Evolutionary conservation across 2,888 invertebrate species (phyloP), one percentile per base, ranked within the genome.

Genomic region (Buathra laborator): DNA sequence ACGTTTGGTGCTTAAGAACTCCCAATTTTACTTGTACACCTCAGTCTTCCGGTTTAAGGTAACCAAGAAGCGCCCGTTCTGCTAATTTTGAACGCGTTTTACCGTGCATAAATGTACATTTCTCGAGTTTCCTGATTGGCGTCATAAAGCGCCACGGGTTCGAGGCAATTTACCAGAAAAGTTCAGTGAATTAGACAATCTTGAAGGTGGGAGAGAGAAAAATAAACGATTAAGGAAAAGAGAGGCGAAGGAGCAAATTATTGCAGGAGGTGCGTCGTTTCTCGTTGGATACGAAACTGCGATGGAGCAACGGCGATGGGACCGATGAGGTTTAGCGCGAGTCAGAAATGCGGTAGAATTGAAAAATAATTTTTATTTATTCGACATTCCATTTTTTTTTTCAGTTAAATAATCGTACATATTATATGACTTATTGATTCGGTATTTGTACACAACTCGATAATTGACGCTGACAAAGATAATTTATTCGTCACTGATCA

Each of bases 81-180:
- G 4, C 44, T 59, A 24, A 9, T 62, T 19, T 14, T 9, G 43
- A 14, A 16, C 64, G 43, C 72, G 43, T 37, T 32, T 19, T 19
- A 44, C 24, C 7, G 5, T 29, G 53, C 43, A 29, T 32, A 67
- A 43, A 19, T 44, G 37, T 56, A 51, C 74, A 81, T 84, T 72
- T 24, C 62, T 71, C 72, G 24, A 46, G 67, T 74, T 62, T 67
- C 24, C 62, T 64, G 77, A 81, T 81, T 74, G 81, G 74, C 72
- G 24, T 72, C 76, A 14, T 81, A 68, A 77, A 84, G 64, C 64
- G 48, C 43, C 53, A 29, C 16, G 76, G 51, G 67, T 16, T 32
- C 46, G 37, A 51, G 59, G 67, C 67, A 78, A 81, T 74, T 84
- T 32, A 53, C 74, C 44, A 24, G 72, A 59, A 68, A 71, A 71